Evolutionary conservation across 2,113 vertebrate species (phyloP), one percentile per base, ranked within the genome.

Genomic region (Phyllostomus discolor): DNA sequence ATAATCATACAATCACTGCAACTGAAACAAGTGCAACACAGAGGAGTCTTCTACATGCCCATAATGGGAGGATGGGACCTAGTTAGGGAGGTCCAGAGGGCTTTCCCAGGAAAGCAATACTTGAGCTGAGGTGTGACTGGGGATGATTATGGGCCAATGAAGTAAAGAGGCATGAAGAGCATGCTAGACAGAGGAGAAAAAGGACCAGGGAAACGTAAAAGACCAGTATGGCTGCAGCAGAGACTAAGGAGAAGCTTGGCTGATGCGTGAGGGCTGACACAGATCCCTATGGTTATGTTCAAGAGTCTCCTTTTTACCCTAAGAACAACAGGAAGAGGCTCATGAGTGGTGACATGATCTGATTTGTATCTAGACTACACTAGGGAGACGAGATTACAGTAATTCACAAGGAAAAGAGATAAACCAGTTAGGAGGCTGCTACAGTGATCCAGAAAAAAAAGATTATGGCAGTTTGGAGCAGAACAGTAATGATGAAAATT

Each of bases 271-370:
- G 16, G 8, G 20, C 8, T 48, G 46, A 4, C 22, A 64, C 7
- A 31, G 28, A 3, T 0, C 31, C 9, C 67, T 26, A 15, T 0
- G 24, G 15, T 59, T 31, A 57, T 3, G 15, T 8, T 15, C 10
- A 64, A 17, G 35, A 67, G 8, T 19, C 2, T 33, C 48, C 12
- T 4, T 80, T 86, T 50, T 31, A 86, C 38, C 8, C 38, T 67
- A 11, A 43, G 12, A 64, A 66, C 11, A 52, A 35, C 1, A 9
- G 11, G 80, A 46, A 66, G 8, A 14, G 1, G 62, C 11, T 35
- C 17, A 59, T 33, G 69, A 35, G 35, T 2, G 38, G 52, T 0
- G 33, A 54, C 62, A 31, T 3, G 22, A 81, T 52, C 17, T 31
- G 35, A 26, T 59, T 8, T 83, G 62, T 16, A 43, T 33, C 59